Conservation (phyloP, 2,113 vertebrate genomes). For the Prinia subflava region DNA sequence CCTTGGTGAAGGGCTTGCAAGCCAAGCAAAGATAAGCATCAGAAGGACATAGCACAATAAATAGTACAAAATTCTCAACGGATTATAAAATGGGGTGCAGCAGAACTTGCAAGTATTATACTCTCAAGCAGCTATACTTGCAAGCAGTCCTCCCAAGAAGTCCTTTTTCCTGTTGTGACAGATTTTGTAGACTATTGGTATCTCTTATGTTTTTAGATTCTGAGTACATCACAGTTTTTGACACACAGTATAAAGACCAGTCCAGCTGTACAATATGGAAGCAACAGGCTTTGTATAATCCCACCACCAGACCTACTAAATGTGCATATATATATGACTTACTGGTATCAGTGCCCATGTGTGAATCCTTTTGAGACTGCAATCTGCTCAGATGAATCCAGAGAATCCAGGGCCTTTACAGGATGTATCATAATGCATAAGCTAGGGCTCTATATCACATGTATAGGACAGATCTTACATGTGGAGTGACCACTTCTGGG, state of each 20-base stretch:
- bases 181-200: neutral
- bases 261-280: neutral
- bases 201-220: neutral
- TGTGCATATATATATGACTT: too few relatives aligned
- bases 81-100: neutral
- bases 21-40: neutral
- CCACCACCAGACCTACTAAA: neutral
- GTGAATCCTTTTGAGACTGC: neutral
- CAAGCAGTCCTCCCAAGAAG: neutral
- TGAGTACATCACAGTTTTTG: neutral
- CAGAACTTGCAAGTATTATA: neutral
- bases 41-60: neutral
- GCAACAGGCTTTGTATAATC: neutral
- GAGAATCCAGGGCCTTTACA: neutral
- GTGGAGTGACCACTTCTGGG: neutral
- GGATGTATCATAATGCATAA: rapidly evolving
- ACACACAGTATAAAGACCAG: neutral
- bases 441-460: neutral
- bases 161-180: neutral
- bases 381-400: neutral
- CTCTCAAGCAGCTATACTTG: neutral
- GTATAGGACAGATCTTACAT: neutral
- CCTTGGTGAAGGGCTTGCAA: neutral
- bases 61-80: neutral
- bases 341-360: neutral